These are phyloP conservation scores for Myotis myotis DNA, from an alignment of 2,797 vertebrate species.

Conservation along the genomic window DNA sequence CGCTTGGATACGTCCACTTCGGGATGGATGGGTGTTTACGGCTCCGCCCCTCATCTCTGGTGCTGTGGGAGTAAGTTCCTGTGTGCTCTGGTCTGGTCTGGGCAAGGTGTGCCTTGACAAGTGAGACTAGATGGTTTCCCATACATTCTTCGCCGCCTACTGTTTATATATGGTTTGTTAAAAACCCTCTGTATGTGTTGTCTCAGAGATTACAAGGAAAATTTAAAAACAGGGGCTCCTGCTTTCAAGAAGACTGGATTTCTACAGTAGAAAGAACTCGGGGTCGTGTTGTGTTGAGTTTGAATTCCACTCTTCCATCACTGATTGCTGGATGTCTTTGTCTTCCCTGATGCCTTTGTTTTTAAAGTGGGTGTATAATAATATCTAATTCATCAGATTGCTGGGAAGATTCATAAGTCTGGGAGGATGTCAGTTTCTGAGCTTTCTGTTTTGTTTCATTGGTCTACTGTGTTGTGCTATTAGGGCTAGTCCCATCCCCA, in stretches of 20 bases:
- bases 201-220: background rate
- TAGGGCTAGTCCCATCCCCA: background rate
- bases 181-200: background rate
- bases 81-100: background rate
- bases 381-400: background rate
- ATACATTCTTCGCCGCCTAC: background rate
- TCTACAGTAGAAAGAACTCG: background rate
- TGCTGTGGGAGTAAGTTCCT: constrained; percentile 56
- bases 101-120: background rate
- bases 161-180: background rate
- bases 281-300: background rate
- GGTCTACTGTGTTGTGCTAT: background rate
- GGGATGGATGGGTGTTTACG: background rate
- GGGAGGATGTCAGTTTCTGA: background rate
- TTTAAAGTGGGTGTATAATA: background rate
- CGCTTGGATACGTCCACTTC: background rate
- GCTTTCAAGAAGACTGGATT: background rate
- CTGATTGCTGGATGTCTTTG: background rate
- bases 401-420: background rate
- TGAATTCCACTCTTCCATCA: background rate
- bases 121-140: background rate
- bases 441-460: constrained; percentile 1
- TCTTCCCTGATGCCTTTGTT: background rate
- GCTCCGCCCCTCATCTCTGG: background rate
- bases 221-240: background rate